Conservation (phyloP, 2,888 invertebrate species). For the Prenolepis imparis region DNA sequence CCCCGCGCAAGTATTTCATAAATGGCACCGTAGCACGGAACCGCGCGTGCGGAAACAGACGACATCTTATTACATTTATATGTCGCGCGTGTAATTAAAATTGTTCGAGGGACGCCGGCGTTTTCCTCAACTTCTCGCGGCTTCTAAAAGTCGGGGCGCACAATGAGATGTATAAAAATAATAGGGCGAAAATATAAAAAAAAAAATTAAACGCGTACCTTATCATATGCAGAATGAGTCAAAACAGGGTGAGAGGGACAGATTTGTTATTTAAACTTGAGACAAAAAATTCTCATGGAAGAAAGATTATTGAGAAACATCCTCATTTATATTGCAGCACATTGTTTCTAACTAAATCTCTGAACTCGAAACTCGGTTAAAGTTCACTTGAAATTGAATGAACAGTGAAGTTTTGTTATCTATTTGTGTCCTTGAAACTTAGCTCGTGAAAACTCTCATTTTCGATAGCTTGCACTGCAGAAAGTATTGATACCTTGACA, state of each 20-base stretch:
- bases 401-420: not conserved
- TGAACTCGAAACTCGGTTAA: not conserved
- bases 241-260: not conserved
- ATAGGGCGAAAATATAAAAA: not conserved
- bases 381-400: constrained; percentile 27
- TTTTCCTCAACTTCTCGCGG: constrained; percentile 16
- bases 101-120: constrained; percentile 33
- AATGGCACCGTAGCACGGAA: constrained; percentile 36
- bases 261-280: not conserved
- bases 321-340: constrained; percentile 5
- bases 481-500: not conserved
- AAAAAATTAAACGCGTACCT: not conserved
- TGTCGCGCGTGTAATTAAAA: constrained; percentile 49
- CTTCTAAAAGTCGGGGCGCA: not conserved
- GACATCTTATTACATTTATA: constrained; percentile 47
- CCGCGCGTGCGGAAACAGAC: constrained; percentile 32
- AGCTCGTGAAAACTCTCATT: not conserved
- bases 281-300: not conserved
- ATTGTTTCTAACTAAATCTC: constrained; percentile 1
- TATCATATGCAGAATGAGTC: not conserved
- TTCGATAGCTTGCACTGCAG: not conserved
- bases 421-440: not conserved
- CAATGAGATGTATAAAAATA: not conserved
- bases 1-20: constrained; percentile 51
- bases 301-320: not conserved